Evolutionary conservation across 2,888 invertebrate species (phyloP), one percentile per base, ranked within the genome.

Genomic region (Sesia bembeciformis): DNA sequence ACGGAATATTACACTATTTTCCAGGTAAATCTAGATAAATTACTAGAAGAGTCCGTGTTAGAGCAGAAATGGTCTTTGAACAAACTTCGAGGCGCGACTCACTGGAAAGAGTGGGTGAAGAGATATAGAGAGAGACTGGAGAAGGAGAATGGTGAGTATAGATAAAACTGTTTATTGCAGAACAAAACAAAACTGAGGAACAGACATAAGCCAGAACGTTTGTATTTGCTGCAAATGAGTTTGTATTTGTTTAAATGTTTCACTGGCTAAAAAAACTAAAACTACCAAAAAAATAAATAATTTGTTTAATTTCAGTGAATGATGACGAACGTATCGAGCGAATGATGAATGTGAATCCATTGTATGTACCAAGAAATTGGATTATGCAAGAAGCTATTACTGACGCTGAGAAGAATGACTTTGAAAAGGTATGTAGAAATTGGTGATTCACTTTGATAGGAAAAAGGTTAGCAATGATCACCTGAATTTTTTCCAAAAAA

Each of bases 331-430:
- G 91, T 4, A 72, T 72, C 7, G 54, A 54, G 5, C 73, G 80
- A 49, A 90, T 90, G 90, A 8, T 61, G 0, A 59, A 60, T 7
- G 80, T 80, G 5, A 91, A 91, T 62, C 91, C 91, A 0, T 65
- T 91, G 41, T 92, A 93, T 65, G 85, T 93, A 5, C 85, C 93
- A n/a, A 75, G 93, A 39, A 93, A 93, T 70, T 93, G 93, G 90
- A 91, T 93, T 54, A 81, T 92, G 41, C 92, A 93, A 67, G 89
- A 91, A 55, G 93, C 93, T 2, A 93, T 93, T 54, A 78, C 81
- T 41, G 90, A 90, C 51, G 93, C 93, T 2, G 93, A 93, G 72
- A 85, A 90, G 8, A 90, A 91, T 54, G 91, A 93, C 60, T 93
- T 89, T 65, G 74, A 74, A 51, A 87, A 87, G 83, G 87, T 86